Evolutionary conservation across 2,797 vertebrate species (phyloP), one percentile per base, ranked within the genome.

Genomic region (Rhinophrynus dorsalis): DNA sequence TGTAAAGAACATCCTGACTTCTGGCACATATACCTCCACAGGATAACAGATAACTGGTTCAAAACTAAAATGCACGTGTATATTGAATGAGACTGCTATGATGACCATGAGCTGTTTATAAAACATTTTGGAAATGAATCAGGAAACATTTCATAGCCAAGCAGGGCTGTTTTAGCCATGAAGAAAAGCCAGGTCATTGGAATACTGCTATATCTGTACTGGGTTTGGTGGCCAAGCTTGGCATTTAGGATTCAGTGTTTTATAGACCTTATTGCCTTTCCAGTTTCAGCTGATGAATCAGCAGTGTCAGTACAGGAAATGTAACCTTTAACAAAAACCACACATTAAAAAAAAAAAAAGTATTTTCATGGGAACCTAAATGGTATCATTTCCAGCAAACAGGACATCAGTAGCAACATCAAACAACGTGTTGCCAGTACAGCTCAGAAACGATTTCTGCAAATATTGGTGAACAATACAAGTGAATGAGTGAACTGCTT

Each of bases 281-380:
- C 42, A 56, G 7, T 37, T 64, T 62, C 32, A 64, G 42, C 3
- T 71, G 17, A 71, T 71, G 68, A 64, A 52, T 64, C 60, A 71
- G 68, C 68, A 64, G 20, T 71, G 32, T 54, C 61, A 65, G 54
- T 40, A 72, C 69, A 72, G 69, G 61, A 65, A 72, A 65, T 64
- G 10, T 58, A 57, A 57, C 42, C 23, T 50, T 70, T 27, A 57
- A 58, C 7, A 35, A 23, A 57, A 48, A 64, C 54, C 42, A 44
- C 69, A 72, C 37, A 72, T 24, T 57, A 65, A 64, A 23, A 48
- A 24, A 48, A 48, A 23, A 20, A 71, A 42, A 37, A n/a, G 6
- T 45, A 30, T 47, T 67, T 15, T 57, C 55, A 57, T 48, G 35
- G 57, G 32, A 56, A 44, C 58, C 59, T 37, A 27, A 55, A 23